Base-by-base conservation (phyloP, 2,113 vertebrate genomes). In the Takifugu bimaculatus region DNA sequence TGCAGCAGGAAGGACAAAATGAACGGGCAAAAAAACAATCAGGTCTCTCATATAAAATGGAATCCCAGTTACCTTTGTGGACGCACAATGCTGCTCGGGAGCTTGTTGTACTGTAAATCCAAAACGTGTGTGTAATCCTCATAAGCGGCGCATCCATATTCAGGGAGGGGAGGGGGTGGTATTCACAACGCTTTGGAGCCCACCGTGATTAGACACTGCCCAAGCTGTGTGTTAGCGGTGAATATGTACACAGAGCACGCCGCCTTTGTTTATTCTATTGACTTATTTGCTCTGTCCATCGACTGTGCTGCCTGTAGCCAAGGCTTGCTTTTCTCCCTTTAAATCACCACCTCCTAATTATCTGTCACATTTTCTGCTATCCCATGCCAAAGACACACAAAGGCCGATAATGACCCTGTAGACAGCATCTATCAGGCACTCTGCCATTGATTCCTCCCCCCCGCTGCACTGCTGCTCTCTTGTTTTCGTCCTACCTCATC, bases 271-370 rank as follows among this genome's bases (percentile, higher is more conserved):
- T 90, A 91, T 89, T 86, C 81, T 89, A 91, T 90, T 88, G 89
- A 91, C 87, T 89, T 91, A 91, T 88, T 91, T 89, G 87, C 86
- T 89, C 86, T 87, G 85, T 88, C 86, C 79, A 89, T 91, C 74
- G 83, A 89, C 84, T 85, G 72, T 82, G 79, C 82, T 84, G 83
- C 86, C 86, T 72, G 71, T 78, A 86, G 87, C 85, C 66, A 72
- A 73, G 83, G 77, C 84, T 87, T 75, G 77, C 85, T 85, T 82
- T 84, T 83, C 74, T 80, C 79, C 86, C 75, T 85, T 88, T 87
- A 90, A 88, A 90, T 90, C 90, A 87, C 87, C 88, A 85, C 83
- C 88, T 89, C 78, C 88, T 92, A 91, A 92, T 91, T 91, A 90
- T 91, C 89, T 90, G 90, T 88, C 89, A 91, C 88, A 88, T 87